A percentile compares a stretch with the other conserved stretches of the same genome.
Conservation (phyloP, 2,113 vertebrate genomes). For the Dicerorhinus sumatrensis region DNA sequence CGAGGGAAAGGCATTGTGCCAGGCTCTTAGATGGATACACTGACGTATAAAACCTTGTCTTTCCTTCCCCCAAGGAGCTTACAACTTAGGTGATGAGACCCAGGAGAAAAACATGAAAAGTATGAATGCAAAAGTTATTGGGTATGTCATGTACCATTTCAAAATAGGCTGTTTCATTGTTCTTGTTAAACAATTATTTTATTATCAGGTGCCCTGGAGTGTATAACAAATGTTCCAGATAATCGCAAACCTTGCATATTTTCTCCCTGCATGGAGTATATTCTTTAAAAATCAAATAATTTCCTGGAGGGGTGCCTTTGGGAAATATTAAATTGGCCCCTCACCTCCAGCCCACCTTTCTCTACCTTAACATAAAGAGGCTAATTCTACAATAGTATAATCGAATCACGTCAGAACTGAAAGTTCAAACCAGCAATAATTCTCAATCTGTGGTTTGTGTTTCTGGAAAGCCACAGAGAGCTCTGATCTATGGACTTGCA, state of each 20-base stretch:
- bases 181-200: background rate
- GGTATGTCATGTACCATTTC: background rate
- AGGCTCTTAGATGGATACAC: background rate
- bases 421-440: constrained; percentile 69
- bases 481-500: constrained; percentile 44
- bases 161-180: background rate
- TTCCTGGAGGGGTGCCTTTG: background rate
- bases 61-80: background rate
- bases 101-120: background rate
- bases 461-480: constrained; percentile 48
- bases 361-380: constrained; percentile 32
- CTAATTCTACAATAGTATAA: constrained; percentile 53
- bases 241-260: background rate
- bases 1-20: background rate
- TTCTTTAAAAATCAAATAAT: constrained; percentile 18
- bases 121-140: background rate
- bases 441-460: constrained; percentile 25
- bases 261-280: background rate
- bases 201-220: background rate
- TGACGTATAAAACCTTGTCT: fast-evolving
- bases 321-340: constrained; percentile 43
- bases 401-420: constrained; percentile 55
- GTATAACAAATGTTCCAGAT: background rate
- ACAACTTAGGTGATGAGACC: background rate
- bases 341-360: constrained; percentile 49